A percentile compares a stretch with the other conserved stretches of the same genome.
Evolutionary conservation across 2,113 vertebrate genomes (phyloP).

Genomic region (Phrynosoma platyrhinos): DNA sequence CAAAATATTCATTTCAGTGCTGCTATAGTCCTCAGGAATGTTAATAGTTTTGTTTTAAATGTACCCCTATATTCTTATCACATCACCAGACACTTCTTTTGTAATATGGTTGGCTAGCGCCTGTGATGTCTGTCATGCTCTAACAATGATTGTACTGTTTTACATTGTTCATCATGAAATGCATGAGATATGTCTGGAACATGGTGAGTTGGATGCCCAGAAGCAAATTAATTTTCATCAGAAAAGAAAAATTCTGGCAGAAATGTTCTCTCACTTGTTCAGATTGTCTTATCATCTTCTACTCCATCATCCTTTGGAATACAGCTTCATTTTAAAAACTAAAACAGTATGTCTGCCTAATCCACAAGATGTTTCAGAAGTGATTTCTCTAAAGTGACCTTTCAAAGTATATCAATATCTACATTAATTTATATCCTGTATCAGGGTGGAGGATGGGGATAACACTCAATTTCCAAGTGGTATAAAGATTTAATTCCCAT

Average conservation of each 20-base stretch:
- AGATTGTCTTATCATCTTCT: background rate
- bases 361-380: background rate
- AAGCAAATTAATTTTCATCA: constrained; percentile 24
- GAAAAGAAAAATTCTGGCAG: background rate
- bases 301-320: background rate
- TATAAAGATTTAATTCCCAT: background rate
- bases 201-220: constrained; percentile 20
- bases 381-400: background rate
- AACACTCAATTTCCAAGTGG: background rate
- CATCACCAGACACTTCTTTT: constrained; percentile 30
- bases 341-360: background rate
- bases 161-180: background rate
- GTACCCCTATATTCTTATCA: background rate
- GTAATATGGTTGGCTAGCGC: constrained; percentile 34
- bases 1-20: constrained; percentile 10
- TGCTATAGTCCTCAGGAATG: constrained; percentile 66
- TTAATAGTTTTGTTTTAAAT: constrained; percentile 23
- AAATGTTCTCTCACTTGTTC: background rate
- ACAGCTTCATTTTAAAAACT: background rate
- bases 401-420: background rate
- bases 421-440: background rate
- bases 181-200: constrained; percentile 50
- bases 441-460: background rate
- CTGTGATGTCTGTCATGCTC: constrained; percentile 39
- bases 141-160: constrained; percentile 50